Evolutionary conservation across 1,140 invertebrate species (phyloP), one percentile per base, ranked within the genome.

Genomic region (Ditylenchus dipsaci): DNA sequence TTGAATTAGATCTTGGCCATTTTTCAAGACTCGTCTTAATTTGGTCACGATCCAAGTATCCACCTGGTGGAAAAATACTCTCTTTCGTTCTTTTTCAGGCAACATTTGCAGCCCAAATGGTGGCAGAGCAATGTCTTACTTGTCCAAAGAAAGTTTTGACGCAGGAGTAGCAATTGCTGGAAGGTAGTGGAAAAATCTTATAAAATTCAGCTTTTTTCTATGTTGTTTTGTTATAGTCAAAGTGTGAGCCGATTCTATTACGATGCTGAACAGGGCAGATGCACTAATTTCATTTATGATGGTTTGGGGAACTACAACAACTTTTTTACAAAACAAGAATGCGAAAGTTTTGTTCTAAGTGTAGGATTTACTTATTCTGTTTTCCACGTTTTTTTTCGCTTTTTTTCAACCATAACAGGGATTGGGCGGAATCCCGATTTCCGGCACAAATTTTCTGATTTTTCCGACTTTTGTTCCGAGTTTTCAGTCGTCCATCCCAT

Each of bases 261-360:
- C 56, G 78, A 80, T 47, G 38, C 73, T 1, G 80, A 82, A 43
- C 77, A 80, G 64, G 80, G 78, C 45, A 77, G 64, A 29, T 74
- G 73, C 65, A 71, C 78, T 9, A 79, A 76, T 38, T 79, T 79
- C 59, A 26, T 81, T 17, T 79, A 76, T 59, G 67, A 79, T 17
- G 75, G 76, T 19, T 68, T 80, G 1, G 80, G 80, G 15, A 82
- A 82, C 59, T 80, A 74, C 62, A 80, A 80, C 53, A 82, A 82
- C 53, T 80, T 82, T 59, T 59, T 76, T 13, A 79, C 78, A 0
- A 82, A 82, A 56, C 76, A 79, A 59, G 71, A 80, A 65, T 80
- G 78, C 49, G 78, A 80, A 45, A 70, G 67, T 82, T 80, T 68
- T 80, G 78, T 49, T 82, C 78, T 13, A 80, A 82, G 62, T 53